These are phyloP conservation scores for Sinocyclocheilus rhinocerous DNA, from an alignment of 2,113 vertebrate species.

Conservation along the genomic window DNA sequence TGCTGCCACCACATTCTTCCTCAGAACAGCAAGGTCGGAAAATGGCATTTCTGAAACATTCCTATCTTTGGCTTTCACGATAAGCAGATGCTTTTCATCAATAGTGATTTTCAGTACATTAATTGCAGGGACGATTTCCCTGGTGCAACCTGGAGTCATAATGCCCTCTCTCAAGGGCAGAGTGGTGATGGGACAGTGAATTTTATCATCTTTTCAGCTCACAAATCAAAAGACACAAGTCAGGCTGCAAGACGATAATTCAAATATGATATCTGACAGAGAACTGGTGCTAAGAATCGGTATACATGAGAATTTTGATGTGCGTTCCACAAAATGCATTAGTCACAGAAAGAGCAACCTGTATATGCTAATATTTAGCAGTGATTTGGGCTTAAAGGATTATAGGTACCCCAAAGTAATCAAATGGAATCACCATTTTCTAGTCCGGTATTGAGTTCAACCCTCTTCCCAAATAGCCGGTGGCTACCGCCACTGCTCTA, in stretches of 20 bases:
- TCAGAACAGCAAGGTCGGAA: background rate
- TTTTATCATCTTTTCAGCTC: background rate
- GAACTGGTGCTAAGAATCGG: background rate
- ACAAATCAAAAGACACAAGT: background rate
- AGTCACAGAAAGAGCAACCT: background rate
- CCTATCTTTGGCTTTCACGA: slow-evolving; percentile 29
- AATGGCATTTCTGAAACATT: background rate
- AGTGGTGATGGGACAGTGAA: background rate
- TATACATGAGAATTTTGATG: background rate
- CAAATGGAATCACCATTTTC: background rate
- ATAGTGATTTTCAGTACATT: background rate
- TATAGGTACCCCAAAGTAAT: slow-evolving; percentile 10
- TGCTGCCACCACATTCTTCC: background rate
- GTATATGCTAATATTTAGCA: slow-evolving; percentile 35
- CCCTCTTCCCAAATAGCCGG: background rate
- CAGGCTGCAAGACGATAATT: slow-evolving; percentile 1
- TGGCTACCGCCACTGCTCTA: slow-evolving; percentile 87
- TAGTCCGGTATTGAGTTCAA: background rate
- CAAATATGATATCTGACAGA: slow-evolving; percentile 15
- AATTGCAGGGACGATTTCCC: background rate
- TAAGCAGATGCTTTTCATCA: background rate
- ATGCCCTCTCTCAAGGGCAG: slow-evolving; percentile 2
- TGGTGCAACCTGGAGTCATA: background rate
- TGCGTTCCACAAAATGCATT: background rate
- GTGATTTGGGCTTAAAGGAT: slow-evolving; percentile 19